A percentile compares a stretch with the other conserved stretches of the same genome.
Conservation (phyloP, 2,113 vertebrate genomes). For the Pangasianodon hypophthalmus region DNA sequence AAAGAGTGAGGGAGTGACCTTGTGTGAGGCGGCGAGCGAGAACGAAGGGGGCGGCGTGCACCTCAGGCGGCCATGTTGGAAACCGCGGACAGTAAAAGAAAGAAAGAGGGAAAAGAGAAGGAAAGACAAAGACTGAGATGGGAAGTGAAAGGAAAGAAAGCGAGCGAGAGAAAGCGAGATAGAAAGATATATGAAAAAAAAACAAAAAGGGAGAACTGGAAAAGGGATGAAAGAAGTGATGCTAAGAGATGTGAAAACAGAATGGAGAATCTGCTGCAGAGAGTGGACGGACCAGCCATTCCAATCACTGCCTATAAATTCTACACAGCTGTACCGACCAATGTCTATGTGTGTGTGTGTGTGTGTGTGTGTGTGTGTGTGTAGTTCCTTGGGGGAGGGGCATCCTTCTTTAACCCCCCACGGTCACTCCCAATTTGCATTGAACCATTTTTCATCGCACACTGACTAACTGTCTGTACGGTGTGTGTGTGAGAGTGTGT, state of each 20-base stretch:
- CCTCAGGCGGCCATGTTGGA: slow-evolving; percentile 56
- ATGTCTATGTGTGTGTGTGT: neutral
- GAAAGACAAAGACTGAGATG: neutral
- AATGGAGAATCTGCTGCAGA: slow-evolving; percentile 49
- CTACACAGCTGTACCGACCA: slow-evolving; percentile 38
- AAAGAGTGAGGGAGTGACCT: slow-evolving; percentile 56
- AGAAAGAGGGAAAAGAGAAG: slow-evolving; percentile 10
- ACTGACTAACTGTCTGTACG: slow-evolving; percentile 41
- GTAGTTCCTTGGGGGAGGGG: slow-evolving; percentile 25
- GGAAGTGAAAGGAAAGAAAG: neutral
- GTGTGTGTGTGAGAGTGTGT: neutral
- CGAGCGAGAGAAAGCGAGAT: neutral
- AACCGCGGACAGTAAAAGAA: slow-evolving; percentile 31
- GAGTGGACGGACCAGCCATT: slow-evolving; percentile 40
- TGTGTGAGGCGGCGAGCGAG: slow-evolving; percentile 37
- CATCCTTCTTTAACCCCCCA: slow-evolving; percentile 32
- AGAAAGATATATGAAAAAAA: neutral
- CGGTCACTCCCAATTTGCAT: slow-evolving; percentile 55
- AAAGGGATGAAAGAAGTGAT: neutral
- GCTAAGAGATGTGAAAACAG: slow-evolving; percentile 32
- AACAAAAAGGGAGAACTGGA: too few relatives aligned
- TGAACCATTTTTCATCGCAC: slow-evolving; percentile 44
- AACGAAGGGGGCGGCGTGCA: slow-evolving; percentile 43
- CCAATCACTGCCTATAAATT: slow-evolving; percentile 55
- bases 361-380: neutral